These are phyloP conservation scores for Melanophora roralis DNA, from an alignment of 2,888 invertebrate genomes.

Conservation along the genomic window DNA sequence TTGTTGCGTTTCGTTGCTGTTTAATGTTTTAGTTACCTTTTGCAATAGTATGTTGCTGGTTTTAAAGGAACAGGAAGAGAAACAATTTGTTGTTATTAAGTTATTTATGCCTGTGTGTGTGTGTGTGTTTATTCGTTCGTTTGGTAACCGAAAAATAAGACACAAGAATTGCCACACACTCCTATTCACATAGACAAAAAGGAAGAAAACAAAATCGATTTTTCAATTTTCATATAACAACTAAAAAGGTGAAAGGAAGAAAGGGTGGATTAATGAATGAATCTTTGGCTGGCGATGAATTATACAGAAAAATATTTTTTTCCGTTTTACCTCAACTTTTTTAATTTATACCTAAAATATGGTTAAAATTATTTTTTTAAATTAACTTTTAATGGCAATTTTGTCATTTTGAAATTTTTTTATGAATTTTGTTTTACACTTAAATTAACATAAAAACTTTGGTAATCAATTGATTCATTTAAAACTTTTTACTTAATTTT, in stretches of 20 bases:
- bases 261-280: background rate
- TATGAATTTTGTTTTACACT: background rate
- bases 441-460: too few relatives aligned
- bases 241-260: constrained; percentile 9
- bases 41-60: constrained; percentile 6
- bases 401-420: too few relatives aligned
- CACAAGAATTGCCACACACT: background rate
- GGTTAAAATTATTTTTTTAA: background rate
- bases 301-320: too few relatives aligned
- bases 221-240: constrained; percentile 52
- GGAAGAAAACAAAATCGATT: constrained; percentile 60
- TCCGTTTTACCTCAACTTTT: background rate
- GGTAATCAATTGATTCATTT: too few relatives aligned
- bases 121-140: background rate
- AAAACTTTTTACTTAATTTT: background rate
- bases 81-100: constrained; percentile 19
- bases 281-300: background rate
- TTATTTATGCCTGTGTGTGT: background rate
- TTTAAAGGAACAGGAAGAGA: constrained; percentile 53
- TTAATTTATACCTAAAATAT: background rate
- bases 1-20: background rate
- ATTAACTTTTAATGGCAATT: background rate
- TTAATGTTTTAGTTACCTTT: constrained; percentile 10
- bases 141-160: constrained; percentile 32
- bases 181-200: constrained; percentile 1